Conservation (phyloP, 2,888 invertebrate species). For the Megalurothrips usitatus region DNA sequence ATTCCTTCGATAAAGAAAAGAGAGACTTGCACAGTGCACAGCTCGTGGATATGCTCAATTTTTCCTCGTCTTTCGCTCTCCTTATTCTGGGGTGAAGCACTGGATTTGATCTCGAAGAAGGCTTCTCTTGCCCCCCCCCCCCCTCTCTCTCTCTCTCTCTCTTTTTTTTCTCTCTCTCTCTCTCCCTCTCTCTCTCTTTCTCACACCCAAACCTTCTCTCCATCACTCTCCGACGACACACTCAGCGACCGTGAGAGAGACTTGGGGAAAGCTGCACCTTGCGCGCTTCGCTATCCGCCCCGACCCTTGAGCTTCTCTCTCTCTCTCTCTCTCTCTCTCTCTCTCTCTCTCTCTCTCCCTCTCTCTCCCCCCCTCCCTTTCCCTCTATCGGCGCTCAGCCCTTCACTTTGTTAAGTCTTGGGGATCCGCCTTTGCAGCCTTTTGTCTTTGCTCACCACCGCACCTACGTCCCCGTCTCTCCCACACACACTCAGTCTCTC, state of each 20-base stretch:
- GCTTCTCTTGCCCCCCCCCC: too few species aligned
- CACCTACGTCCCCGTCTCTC: background rate
- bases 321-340: background rate
- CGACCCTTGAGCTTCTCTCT: background rate
- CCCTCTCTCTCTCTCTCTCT: too few species aligned
- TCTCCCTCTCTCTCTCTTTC: background rate
- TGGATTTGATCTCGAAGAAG: too few species aligned
- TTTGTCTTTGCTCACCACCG: background rate
- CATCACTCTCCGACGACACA: background rate
- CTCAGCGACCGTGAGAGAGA: conserved; percentile 2
- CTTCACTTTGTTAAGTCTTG: conserved; percentile 20
- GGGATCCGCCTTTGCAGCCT: conserved; percentile 19
- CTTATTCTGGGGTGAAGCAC: too few species aligned
- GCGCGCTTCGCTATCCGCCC: background rate
- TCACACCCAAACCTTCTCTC: background rate
- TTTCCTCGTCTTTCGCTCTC: too few species aligned
- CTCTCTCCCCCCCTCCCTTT: background rate
- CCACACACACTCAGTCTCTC: background rate
- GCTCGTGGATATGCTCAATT: too few species aligned
- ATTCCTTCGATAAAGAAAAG: too few species aligned
- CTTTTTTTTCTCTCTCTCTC: too few species aligned
- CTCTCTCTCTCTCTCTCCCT: background rate
- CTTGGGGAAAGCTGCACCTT: background rate
- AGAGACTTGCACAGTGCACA: too few species aligned
- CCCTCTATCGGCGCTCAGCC: background rate